Evolutionary conservation across 2,888 invertebrate genomes (phyloP).

Genomic region (Pachliopta kotzebuea): DNA sequence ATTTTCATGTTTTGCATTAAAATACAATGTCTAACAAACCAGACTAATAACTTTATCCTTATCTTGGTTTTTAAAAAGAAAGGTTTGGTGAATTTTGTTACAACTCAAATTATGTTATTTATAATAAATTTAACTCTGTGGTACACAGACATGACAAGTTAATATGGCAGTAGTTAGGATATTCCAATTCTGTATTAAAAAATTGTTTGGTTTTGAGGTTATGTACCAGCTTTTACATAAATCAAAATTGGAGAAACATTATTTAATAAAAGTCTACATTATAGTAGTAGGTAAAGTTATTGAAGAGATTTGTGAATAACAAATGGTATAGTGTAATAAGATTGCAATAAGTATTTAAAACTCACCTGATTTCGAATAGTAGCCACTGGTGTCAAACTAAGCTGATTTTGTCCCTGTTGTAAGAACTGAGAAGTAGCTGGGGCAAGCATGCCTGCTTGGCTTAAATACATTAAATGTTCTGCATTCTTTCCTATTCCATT

Average conservation of each 20-base stretch:
- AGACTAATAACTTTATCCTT: too few relatives aligned
- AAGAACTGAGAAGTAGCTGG: constrained; percentile 82
- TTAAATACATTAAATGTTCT: constrained; percentile 75
- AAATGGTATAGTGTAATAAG: too few relatives aligned
- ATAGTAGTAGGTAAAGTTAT: too few relatives aligned
- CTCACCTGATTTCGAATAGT: constrained; percentile 75
- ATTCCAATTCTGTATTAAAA: background rate
- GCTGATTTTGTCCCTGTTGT: constrained; percentile 83
- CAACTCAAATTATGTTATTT: too few relatives aligned
- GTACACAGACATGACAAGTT: too few relatives aligned
- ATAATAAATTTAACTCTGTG: too few relatives aligned
- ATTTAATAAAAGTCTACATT: too few relatives aligned
- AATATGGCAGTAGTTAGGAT: background rate
- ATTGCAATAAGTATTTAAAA: constrained; percentile 9
- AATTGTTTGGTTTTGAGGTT: background rate
- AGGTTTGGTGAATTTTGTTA: too few relatives aligned
- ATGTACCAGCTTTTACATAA: background rate
- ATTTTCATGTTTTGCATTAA: too few relatives aligned
- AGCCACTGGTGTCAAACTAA: constrained; percentile 73
- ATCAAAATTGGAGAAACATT: background rate
- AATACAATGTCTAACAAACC: too few relatives aligned
- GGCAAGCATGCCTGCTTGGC: constrained; percentile 78
- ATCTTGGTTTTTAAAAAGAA: too few relatives aligned
- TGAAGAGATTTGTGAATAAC: too few relatives aligned
- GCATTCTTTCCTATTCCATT: constrained; percentile 75